Evolutionary conservation across 2,797 vertebrate genomes (phyloP).

Genomic region (Lepidocolaptes lacrymiger): DNA sequence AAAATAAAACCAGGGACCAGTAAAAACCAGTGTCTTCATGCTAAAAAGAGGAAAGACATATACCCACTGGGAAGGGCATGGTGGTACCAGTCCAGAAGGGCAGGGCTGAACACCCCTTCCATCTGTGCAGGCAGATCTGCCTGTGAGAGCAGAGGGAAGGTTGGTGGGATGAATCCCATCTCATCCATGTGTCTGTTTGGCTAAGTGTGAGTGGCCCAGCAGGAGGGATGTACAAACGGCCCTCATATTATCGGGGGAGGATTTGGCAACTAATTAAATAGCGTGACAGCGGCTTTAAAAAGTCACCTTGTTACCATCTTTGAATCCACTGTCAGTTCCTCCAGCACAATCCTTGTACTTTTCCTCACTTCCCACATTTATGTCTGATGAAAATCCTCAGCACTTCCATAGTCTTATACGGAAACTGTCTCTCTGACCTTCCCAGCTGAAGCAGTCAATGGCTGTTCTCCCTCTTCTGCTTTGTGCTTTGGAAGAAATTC

Average conservation of each 20-base stretch:
- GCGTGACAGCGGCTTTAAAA: not conserved
- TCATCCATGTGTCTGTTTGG: not conserved
- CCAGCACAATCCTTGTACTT: not conserved
- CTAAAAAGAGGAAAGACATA: not conserved
- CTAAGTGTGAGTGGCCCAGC: not conserved
- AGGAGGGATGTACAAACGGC: not conserved
- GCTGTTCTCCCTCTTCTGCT: not conserved
- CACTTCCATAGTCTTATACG: not conserved
- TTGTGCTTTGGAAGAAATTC: not conserved
- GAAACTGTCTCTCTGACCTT: not conserved
- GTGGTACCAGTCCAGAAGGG: not conserved
- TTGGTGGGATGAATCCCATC: not conserved
- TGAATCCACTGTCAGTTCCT: not conserved
- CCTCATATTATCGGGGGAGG: not conserved
- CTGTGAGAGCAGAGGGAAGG: not conserved
- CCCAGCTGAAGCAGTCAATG: not conserved
- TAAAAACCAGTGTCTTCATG: not conserved
- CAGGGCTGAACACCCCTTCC: not conserved
- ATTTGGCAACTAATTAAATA: not conserved
- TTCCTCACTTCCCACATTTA: not conserved
- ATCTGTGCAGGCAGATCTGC: not conserved
- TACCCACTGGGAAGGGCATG: not conserved
- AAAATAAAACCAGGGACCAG: not conserved
- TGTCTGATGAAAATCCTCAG: not conserved
- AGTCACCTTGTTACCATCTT: not conserved